phyloP scores from a whole-genome alignment of 2,113 vertebrate genomes.

The Sitta europaea region DNA sequence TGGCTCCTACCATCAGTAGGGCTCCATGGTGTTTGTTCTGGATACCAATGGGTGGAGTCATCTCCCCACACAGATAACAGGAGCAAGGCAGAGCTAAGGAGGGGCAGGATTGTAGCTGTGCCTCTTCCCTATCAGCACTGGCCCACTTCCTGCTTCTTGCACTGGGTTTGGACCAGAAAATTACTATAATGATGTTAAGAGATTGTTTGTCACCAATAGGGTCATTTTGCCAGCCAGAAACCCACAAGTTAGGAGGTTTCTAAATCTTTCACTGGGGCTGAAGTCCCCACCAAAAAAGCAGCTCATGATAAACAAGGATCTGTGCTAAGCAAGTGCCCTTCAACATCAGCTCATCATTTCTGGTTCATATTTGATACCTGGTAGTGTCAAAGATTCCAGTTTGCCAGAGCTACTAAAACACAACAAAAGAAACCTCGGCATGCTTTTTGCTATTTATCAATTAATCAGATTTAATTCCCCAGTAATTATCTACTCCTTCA shows the following conservation, averaged over 20 bases:
- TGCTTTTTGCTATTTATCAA: not conserved
- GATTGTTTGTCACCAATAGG: not conserved
- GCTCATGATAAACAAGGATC: not conserved
- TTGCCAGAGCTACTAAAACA: not conserved
- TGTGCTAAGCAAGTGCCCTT: not conserved
- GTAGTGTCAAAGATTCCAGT: not conserved
- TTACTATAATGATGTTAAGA: not conserved
- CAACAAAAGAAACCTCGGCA: not conserved
- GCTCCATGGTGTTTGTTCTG: not conserved
- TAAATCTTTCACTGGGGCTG: not conserved
- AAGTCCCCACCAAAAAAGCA: not conserved
- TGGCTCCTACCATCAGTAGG: not conserved
- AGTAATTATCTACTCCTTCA: not conserved
- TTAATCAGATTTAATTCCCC: not conserved
- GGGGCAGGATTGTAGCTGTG: not conserved
- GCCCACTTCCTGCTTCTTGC: not conserved
- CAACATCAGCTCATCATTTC: not conserved
- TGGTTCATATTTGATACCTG: accelerated
- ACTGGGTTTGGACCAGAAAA: not conserved
- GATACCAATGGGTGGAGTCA: not conserved
- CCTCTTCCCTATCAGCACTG: not conserved
- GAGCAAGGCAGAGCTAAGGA: not conserved
- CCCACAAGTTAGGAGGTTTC: not conserved
- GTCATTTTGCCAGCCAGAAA: not conserved
- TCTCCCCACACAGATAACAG: not conserved